phyloP scores from a whole-genome alignment of 2,113 vertebrate species.

The Nothocercus nigrocapillus region DNA sequence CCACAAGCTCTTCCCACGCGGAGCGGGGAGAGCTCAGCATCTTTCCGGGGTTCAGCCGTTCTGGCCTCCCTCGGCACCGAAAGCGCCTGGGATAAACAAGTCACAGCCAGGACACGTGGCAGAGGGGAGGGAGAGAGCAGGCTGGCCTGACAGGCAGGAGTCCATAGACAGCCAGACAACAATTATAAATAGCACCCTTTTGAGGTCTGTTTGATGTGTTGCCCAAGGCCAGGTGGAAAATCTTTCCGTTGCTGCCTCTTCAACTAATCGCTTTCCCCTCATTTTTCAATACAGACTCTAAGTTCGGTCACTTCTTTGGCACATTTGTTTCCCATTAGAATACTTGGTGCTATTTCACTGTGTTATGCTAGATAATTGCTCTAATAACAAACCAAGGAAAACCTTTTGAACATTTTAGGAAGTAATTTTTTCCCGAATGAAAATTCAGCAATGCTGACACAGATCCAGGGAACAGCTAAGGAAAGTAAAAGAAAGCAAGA shows the following conservation, averaged over 20 bases:
- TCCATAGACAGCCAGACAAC: slow-evolving; percentile 71
- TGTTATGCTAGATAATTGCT: slow-evolving; percentile 88
- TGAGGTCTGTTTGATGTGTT: slow-evolving; percentile 79
- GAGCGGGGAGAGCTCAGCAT: neutral
- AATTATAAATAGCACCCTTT: slow-evolving; percentile 82
- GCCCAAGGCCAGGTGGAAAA: slow-evolving; percentile 84
- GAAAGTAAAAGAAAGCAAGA: neutral
- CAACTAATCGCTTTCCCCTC: slow-evolving; percentile 79
- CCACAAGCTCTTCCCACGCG: fast-evolving
- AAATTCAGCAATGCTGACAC: slow-evolving; percentile 73
- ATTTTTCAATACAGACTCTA: slow-evolving; percentile 82
- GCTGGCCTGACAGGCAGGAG: slow-evolving; percentile 21
- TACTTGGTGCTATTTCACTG: slow-evolving; percentile 75
- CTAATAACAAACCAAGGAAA: slow-evolving; percentile 87
- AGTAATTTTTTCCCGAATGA: slow-evolving; percentile 77
- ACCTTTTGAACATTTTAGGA: slow-evolving; percentile 86
- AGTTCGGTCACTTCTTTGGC: slow-evolving; percentile 67
- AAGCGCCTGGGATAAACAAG: neutral
- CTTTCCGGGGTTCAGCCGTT: neutral
- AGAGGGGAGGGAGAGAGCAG: neutral
- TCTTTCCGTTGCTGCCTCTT: slow-evolving; percentile 77
- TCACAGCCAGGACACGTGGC: neutral
- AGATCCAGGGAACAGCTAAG: slow-evolving; percentile 45
- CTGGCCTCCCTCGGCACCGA: neutral
- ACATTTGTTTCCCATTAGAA: slow-evolving; percentile 88